Evolutionary conservation across 2,113 vertebrate genomes (phyloP), one percentile per base, ranked within the genome.

Genomic region (Pseudonaja textilis): DNA sequence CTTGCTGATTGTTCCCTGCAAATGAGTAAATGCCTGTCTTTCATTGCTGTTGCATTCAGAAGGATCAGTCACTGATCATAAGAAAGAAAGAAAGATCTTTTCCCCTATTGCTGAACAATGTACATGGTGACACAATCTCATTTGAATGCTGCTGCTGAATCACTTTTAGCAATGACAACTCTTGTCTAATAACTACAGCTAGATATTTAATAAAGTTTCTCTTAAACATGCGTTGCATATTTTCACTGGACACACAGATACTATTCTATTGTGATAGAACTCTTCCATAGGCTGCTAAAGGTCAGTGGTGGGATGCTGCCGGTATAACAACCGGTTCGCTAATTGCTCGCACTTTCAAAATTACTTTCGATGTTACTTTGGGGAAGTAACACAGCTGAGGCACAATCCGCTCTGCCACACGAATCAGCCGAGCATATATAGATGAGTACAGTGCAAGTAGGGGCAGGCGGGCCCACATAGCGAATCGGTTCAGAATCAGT

Each of bases 131-230:
- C 4, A 0, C 34, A 56, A 29, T 16, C 57, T 90, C 59, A 92
- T 88, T 92, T 92, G 91, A 92, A 90, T 69, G 59, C 69, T 34
- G 20, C 1, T 23, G 45, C 47, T 25, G n/a, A 25, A 54, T 87
- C 50, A 22, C 56, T 90, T 89, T 47, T 85, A 90, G 56, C 81
- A 54, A 57, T 42, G 56, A 42, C 61, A 85, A 87, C 89, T 90
- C 81, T 90, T 93, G 47, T 87, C 56, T 64, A 34, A 64, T 52
- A 86, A 93, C 88, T 90, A 61, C 89, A 90, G 92, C 52, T 54
- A 85, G 56, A 64, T 93, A 93, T 87, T 93, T 93, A 90, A 55
- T 16, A 45, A 57, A 90, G 23, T 64, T 89, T 50, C 81, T 90
- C 22, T 87, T 34, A 25, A 69, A 57, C 22, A 88, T 56, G 45